These are phyloP conservation scores for Barypeithes pellucidus DNA, from an alignment of 2,888 invertebrate species.

Conservation along the genomic window DNA sequence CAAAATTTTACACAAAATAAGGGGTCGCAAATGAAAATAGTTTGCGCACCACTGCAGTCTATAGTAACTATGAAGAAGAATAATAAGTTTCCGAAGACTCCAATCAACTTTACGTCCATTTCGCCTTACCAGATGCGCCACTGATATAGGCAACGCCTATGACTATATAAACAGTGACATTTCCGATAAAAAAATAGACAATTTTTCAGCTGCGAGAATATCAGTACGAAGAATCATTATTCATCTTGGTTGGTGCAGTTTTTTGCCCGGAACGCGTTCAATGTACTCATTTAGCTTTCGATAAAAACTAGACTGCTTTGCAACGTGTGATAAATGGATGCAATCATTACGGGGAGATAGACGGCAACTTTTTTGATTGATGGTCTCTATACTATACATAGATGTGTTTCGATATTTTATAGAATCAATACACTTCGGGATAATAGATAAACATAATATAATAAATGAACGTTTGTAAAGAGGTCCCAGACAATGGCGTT, in stretches of 20 bases:
- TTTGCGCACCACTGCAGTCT: no score
- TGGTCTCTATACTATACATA: slow-evolving; percentile 48
- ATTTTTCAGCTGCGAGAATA: slow-evolving; percentile 52
- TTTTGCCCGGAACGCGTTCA: slow-evolving; percentile 47
- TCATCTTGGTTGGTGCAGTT: slow-evolving; percentile 48
- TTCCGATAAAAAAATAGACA: slow-evolving; percentile 44
- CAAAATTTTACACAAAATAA: no score
- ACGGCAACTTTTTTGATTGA: slow-evolving; percentile 59
- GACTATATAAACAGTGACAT: slow-evolving; percentile 29
- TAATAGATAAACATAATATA: slow-evolving; percentile 43
- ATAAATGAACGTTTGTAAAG: slow-evolving; percentile 32
- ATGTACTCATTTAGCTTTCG: slow-evolving; percentile 54
- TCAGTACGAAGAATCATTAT: slow-evolving; percentile 50
- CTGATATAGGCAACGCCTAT: background rate
- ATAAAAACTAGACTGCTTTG: slow-evolving; percentile 52
- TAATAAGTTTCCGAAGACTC: no score
- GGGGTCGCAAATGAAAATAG: no score
- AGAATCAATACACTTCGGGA: slow-evolving; percentile 41
- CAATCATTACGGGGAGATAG: slow-evolving; percentile 61
- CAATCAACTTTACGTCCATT: no score
- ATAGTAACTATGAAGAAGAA: no score
- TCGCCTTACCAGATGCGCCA: no score
- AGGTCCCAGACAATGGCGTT: slow-evolving; percentile 17
- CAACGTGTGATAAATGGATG: slow-evolving; percentile 60
- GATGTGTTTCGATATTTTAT: slow-evolving; percentile 50